Evolutionary conservation across 2,797 vertebrate species (phyloP).

Genomic region (Perodicticus potto): DNA sequence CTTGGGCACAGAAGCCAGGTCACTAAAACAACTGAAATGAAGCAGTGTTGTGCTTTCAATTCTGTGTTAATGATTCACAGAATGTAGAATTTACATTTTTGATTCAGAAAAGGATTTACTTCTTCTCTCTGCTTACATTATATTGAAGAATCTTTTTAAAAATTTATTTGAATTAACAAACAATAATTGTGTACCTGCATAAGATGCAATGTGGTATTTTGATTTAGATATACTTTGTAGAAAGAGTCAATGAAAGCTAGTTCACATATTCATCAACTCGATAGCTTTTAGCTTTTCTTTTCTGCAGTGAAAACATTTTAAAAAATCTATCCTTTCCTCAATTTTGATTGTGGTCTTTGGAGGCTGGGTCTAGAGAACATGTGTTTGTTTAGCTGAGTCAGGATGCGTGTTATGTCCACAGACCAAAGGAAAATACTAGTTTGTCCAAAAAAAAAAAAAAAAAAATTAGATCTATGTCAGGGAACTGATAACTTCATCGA

Average conservation of each 20-base stretch:
- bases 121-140: not conserved
- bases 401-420: not conserved
- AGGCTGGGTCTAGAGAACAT: not conserved
- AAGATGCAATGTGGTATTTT: not conserved
- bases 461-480: not conserved
- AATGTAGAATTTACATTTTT: not conserved
- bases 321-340: not conserved
- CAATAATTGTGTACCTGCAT: not conserved
- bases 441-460: not conserved
- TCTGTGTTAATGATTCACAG: not conserved
- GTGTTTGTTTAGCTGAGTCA: not conserved
- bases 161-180: not conserved
- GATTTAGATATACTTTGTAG: not conserved
- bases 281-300: not conserved
- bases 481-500: slow-evolving; percentile 10
- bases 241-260: not conserved
- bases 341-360: not conserved
- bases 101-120: not conserved
- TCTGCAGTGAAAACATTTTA: not conserved
- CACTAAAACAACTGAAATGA: not conserved
- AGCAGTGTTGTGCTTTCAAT: not conserved
- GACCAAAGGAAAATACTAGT: not conserved
- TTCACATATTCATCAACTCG: not conserved
- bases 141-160: not conserved
- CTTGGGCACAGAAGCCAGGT: not conserved